These are phyloP conservation scores for Hippolais icterina DNA, from an alignment of 2,113 vertebrate genomes.

Conservation along the genomic window DNA sequence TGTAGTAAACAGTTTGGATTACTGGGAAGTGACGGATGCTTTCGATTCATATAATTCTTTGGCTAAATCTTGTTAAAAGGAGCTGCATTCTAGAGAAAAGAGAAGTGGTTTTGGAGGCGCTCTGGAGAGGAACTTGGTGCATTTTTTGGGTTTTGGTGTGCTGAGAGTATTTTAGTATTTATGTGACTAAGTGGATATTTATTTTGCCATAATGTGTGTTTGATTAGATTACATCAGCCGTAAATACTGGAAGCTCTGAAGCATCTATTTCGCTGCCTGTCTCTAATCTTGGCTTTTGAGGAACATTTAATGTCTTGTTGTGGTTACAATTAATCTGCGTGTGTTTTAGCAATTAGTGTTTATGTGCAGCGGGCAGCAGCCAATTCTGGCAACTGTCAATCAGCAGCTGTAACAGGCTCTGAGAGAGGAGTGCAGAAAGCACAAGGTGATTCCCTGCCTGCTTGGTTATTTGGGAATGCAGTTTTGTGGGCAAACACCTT, in stretches of 20 bases:
- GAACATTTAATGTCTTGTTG: constrained; percentile 38
- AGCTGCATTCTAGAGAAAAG: neutral
- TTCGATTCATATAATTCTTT: neutral
- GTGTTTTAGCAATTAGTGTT: constrained; percentile 49
- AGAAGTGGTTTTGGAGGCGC: neutral
- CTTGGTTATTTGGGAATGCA: neutral
- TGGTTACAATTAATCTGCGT: constrained; percentile 48
- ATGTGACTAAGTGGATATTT: constrained; percentile 38
- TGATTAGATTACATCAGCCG: constrained; percentile 49
- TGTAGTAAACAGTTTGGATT: constrained; percentile 35
- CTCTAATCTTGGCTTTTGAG: constrained; percentile 53
- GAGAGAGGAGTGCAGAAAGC: neutral
- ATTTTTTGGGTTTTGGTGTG: neutral
- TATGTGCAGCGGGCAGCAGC: neutral
- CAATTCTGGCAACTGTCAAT: constrained; percentile 19
- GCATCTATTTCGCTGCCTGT: neutral
- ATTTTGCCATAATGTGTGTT: constrained; percentile 45
- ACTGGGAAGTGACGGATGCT: neutral
- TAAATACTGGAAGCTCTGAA: constrained; percentile 34
- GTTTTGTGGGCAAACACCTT: neutral
- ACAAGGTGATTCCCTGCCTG: neutral
- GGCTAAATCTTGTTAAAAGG: neutral
- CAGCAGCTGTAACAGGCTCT: neutral
- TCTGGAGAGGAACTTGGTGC: neutral
- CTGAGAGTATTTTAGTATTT: neutral